Evolutionary conservation across 2,113 vertebrate genomes (phyloP), one percentile per base, ranked within the genome.

Genomic region (Protobothrops mucrosquamatus): DNA sequence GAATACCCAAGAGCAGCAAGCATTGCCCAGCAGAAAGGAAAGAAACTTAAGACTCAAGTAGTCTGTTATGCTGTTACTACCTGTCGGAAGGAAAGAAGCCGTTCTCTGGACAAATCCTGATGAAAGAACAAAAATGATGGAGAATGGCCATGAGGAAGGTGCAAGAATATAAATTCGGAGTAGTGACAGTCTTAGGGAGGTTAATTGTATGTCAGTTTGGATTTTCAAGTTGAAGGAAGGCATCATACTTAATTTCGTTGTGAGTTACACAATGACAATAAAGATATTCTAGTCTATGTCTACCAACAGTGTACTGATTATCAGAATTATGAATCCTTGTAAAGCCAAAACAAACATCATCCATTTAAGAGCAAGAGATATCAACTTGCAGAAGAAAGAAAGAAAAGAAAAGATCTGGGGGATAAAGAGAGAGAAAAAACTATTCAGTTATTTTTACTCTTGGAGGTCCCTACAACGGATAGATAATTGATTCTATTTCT

Each of bases 21-120:
- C 69, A 85, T 81, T 22, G 61, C 93, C 91, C 88, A 3, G 0
- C 26, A 43, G 11, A 93, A 86, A 96, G 92, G 96, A 96, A 94
- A 95, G 1, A 98, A 96, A 98, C 97, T 97, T 97, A 95, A 94
- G 96, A 94, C 97, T 97, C 96, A 92, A 97, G 95, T 96, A 92
- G 81, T 15, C 89, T 96, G 97, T 95, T 81, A 43, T 29, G 95
- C 96, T 96, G 96, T 98, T 98, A 98, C 98, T 99, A 99, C 98
- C 98, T 99, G 97, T 98, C 97, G 98, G 98, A 98, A 98, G 98
- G 97, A 98, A 98, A 98, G 98, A 97, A 96, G 98, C 92, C 94
- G 98, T 98, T 98, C 98, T 97, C 97, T 98, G 98, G 98, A 98
- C 97, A 98, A 98, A 95, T 96, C 98, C 98, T 99, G 97, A 98